Conservation (phyloP, 2,113 vertebrate genomes). For the Pelusios castaneus region DNA sequence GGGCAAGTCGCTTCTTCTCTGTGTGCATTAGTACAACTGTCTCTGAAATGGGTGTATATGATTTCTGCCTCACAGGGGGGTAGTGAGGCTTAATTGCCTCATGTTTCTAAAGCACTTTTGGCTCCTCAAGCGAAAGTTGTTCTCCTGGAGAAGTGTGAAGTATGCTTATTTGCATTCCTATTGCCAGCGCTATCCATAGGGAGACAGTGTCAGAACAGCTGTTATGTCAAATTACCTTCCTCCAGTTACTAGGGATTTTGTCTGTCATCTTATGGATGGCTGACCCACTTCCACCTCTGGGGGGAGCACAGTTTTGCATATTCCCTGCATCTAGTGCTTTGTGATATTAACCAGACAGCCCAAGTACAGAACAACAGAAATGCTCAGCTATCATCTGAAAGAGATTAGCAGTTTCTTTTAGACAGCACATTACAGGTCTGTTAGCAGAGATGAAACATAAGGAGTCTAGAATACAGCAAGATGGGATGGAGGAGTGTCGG, state of each 20-base stretch:
- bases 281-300: constrained; percentile 61
- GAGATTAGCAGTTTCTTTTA: background rate
- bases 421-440: background rate
- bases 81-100: constrained; percentile 35
- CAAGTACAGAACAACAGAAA: fast-evolving
- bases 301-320: constrained; percentile 57
- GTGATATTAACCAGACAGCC: background rate
- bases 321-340: background rate
- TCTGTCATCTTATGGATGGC: constrained; percentile 69
- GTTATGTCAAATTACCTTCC: constrained; percentile 75
- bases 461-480: background rate
- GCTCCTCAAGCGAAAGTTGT: constrained; percentile 62
- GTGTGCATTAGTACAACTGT: background rate
- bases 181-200: constrained; percentile 67
- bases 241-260: constrained; percentile 64
- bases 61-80: background rate
- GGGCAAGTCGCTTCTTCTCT: background rate
- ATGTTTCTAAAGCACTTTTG: constrained; percentile 38
- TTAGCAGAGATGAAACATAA: background rate
- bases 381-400: fast-evolving
- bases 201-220: constrained; percentile 75
- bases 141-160: constrained; percentile 60
- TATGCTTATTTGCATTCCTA: constrained; percentile 74
- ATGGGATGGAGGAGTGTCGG: background rate
- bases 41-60: background rate